phyloP scores from a whole-genome alignment of 92 coral and sea anemone species.

The Umimayanthus kanabou region DNA sequence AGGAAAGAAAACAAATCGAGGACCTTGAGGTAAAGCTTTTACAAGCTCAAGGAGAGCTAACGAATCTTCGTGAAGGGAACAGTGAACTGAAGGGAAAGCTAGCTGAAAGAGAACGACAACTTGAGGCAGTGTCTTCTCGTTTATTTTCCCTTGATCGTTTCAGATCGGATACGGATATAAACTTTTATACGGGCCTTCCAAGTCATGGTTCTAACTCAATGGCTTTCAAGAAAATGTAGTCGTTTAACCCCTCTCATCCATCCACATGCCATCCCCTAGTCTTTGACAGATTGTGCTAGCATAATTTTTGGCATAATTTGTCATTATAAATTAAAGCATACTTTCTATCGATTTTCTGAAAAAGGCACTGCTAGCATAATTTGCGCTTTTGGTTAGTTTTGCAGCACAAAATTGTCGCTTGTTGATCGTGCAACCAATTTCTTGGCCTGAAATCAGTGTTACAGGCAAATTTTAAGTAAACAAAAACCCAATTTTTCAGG shows the following conservation, averaged over 20 bases:
- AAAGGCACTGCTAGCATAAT: too few species aligned
- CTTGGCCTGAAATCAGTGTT: too few species aligned
- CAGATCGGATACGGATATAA: constrained; percentile 48
- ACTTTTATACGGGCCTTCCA: constrained; percentile 48
- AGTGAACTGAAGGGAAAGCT: not conserved
- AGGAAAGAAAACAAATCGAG: not conserved
- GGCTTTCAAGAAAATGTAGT: not conserved
- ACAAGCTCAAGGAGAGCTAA: not conserved
- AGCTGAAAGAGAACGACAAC: not conserved
- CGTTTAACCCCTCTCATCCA: constrained; percentile 5
- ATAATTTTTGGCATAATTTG: too few species aligned
- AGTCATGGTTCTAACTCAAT: constrained; percentile 3
- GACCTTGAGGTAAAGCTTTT: constrained; percentile 5
- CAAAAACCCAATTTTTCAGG: too few species aligned
- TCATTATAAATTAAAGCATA: too few species aligned
- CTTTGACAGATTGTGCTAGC: not conserved
- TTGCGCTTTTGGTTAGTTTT: too few species aligned
- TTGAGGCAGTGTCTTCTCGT: constrained; percentile 35
- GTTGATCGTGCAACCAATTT: too few species aligned
- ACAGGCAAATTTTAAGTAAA: too few species aligned
- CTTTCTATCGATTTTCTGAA: too few species aligned
- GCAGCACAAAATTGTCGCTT: too few species aligned
- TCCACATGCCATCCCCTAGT: constrained; percentile 31
- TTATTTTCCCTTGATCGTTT: constrained; percentile 50
- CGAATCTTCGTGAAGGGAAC: not conserved